phyloP scores from a whole-genome alignment of 1,140 invertebrate genomes.

The Drosophila sturtevanti region DNA sequence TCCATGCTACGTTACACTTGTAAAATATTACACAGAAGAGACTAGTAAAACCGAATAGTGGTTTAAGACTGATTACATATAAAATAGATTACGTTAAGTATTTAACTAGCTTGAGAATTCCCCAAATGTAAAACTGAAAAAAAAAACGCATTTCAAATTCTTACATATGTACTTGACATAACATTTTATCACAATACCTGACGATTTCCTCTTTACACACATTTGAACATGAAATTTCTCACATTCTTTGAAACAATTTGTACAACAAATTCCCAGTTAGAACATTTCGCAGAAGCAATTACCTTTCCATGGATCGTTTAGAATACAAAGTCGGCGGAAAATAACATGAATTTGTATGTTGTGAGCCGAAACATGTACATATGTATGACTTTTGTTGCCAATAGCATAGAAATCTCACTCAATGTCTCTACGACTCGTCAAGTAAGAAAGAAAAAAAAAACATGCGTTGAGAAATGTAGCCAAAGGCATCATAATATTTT shows the following conservation, averaged over 20 bases:
- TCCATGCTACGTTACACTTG: background rate
- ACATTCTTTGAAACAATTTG: constrained; percentile 9
- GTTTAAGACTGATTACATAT: constrained; percentile 33
- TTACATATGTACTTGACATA: background rate
- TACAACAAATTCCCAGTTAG: background rate
- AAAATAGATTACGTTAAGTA: constrained; percentile 35
- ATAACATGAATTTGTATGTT: background rate
- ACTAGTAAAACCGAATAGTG: constrained; percentile 12
- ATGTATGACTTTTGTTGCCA: constrained; percentile 44
- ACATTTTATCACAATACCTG: constrained; percentile 7
- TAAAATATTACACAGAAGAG: constrained; percentile 52
- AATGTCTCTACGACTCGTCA: background rate
- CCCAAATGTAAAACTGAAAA: background rate
- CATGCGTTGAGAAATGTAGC: constrained; percentile 50
- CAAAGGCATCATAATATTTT: constrained; percentile 77
- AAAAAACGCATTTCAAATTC: background rate
- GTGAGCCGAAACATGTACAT: background rate
- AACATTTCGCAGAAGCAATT: constrained; percentile 33
- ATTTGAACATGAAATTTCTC: constrained; percentile 3
- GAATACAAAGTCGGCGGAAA: constrained; percentile 34
- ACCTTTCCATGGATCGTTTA: constrained; percentile 31
- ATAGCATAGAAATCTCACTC: constrained; percentile 6
- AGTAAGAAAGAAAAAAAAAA: background rate
- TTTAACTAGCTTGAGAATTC: constrained; percentile 43
- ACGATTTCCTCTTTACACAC: background rate